phyloP scores from a whole-genome alignment of 1,140 invertebrate genomes.

The Meloidogyne floridensis region DNA sequence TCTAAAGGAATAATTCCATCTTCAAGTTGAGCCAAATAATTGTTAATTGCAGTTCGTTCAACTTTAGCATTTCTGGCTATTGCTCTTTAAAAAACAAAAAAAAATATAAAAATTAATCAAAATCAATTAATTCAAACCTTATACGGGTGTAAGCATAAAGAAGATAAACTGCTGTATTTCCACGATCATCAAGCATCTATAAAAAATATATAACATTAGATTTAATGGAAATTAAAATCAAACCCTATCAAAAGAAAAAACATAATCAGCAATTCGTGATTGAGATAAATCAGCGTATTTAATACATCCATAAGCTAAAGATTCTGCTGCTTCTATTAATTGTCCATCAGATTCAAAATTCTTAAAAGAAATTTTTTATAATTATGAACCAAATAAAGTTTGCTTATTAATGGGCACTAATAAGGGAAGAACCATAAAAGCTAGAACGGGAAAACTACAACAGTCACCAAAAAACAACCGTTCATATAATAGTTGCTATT shows the following conservation, averaged over 20 bases:
- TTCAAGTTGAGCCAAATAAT: constrained; percentile 36
- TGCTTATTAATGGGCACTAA: no score
- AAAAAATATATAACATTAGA: not conserved
- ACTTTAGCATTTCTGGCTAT: constrained; percentile 81
- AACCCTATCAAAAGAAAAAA: constrained; percentile 95
- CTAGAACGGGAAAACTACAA: no score
- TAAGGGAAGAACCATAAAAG: no score
- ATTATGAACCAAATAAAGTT: constrained; percentile 6
- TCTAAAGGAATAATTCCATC: constrained; percentile 70
- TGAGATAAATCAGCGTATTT: constrained; percentile 96
- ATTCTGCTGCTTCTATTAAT: constrained; percentile 80
- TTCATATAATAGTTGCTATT: no score
- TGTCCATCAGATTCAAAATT: constrained; percentile 80
- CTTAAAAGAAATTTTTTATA: constrained; percentile 57
- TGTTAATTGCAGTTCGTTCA: constrained; percentile 34
- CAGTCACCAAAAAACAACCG: no score
- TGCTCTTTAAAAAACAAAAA: constrained; percentile 47
- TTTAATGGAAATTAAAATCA: constrained; percentile 21
- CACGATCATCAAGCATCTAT: constrained; percentile 95
- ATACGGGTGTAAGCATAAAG: constrained; percentile 94
- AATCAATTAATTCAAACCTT: constrained; percentile 70
- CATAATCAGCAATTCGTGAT: constrained; percentile 88
- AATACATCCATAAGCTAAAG: constrained; percentile 95
- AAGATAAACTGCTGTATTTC: constrained; percentile 97
- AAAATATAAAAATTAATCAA: not conserved